Evolutionary conservation across 2,888 invertebrate genomes (phyloP).

Genomic region (Epirrhoe tristata): DNA sequence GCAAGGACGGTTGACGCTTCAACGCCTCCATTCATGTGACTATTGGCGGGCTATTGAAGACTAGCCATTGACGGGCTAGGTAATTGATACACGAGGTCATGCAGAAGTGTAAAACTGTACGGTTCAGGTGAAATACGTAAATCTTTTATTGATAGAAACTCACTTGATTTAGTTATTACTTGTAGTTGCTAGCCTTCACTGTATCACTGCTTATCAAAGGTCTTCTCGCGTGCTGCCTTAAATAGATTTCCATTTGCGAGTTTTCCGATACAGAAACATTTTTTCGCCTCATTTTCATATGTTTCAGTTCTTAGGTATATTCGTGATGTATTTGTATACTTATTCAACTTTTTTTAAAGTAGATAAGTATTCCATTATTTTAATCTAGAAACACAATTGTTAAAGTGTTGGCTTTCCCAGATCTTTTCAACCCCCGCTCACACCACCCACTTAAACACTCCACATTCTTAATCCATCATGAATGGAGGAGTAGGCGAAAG

Average conservation of each 20-base stretch:
- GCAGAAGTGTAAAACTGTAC: neutral
- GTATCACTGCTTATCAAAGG: too few relatives aligned
- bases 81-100: constrained; percentile 25
- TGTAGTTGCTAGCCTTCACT: too few relatives aligned
- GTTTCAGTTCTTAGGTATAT: too few relatives aligned
- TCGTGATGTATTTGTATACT: too few relatives aligned
- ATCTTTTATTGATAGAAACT: neutral
- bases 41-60: constrained; percentile 31
- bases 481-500: constrained; percentile 50
- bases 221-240: too few relatives aligned
- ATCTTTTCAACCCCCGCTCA: neutral
- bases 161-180: too few relatives aligned
- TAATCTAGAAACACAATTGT: neutral
- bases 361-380: neutral
- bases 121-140: neutral
- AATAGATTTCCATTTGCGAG: too few relatives aligned
- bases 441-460: too few relatives aligned
- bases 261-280: too few relatives aligned
- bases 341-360: too few relatives aligned
- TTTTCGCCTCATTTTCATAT: too few relatives aligned
- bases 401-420: neutral
- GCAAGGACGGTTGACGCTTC: constrained; percentile 42
- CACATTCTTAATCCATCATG: constrained; percentile 40
- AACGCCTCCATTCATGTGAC: constrained; percentile 43
- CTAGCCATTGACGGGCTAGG: constrained; percentile 27